These are phyloP conservation scores for Sebastes schlegelii DNA, from an alignment of 2,113 vertebrate species.

Conservation along the genomic window DNA sequence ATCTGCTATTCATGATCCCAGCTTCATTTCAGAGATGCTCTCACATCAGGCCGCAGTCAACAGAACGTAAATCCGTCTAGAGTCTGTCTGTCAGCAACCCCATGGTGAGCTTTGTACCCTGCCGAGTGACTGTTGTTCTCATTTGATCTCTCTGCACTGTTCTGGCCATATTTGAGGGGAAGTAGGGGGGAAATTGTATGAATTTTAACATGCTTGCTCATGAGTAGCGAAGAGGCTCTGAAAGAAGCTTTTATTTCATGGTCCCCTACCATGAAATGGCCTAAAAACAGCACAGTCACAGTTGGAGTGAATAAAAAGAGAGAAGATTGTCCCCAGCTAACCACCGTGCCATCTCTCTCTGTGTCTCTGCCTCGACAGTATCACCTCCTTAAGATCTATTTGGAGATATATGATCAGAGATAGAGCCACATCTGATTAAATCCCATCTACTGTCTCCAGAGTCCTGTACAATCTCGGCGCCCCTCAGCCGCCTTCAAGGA, in stretches of 20 bases:
- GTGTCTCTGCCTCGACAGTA: conserved; percentile 30
- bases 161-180: conserved; percentile 24
- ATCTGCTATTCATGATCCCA: conserved; percentile 46
- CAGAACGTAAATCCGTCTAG: conserved; percentile 32
- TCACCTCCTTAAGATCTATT: conserved; percentile 57
- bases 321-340: conserved; percentile 32
- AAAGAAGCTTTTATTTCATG: conserved; percentile 68
- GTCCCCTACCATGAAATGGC: conserved; percentile 63
- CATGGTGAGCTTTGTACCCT: conserved; percentile 33
- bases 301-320: conserved; percentile 43
- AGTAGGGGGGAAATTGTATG: conserved; percentile 10
- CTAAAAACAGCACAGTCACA: conserved; percentile 59
- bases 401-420: conserved; percentile 59
- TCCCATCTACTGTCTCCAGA: conserved; percentile 26
- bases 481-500: conserved; percentile 21
- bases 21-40: conserved; percentile 52
- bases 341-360: conserved; percentile 26
- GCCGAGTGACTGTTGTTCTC: conserved; percentile 48
- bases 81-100: conserved; percentile 34
- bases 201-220: conserved; percentile 43
- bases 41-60: conserved; percentile 38
- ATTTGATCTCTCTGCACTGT: conserved; percentile 38
- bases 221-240: conserved; percentile 29
- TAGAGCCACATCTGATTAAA: conserved; percentile 47
- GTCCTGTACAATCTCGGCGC: background rate